Percentiles rank a stretch among this genome's conserved stretches.
Evolutionary conservation across 2,888 invertebrate species (phyloP).

Genomic region (Trichogramma evanescens): DNA sequence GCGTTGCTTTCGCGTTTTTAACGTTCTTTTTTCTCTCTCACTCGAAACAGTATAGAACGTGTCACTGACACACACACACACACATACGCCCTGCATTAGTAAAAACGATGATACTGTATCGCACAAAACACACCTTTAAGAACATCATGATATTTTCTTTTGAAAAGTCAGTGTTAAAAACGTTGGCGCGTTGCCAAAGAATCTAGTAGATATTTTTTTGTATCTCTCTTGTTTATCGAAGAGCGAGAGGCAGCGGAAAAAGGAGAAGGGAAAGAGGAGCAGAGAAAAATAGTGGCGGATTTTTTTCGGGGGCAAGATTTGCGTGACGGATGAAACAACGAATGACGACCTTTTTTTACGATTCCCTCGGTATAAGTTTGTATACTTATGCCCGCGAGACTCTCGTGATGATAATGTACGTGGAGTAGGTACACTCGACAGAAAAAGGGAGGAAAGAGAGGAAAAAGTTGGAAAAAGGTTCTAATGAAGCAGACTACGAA

Average conservation of each 20-base stretch:
- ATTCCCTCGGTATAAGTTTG: neutral
- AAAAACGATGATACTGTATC: no score
- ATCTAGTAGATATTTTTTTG: neutral
- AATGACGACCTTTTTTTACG: neutral
- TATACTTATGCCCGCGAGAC: neutral
- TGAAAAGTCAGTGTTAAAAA: neutral
- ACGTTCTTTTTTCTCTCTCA: no score
- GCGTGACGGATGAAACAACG: slow-evolving; percentile 4
- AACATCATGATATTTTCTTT: neutral
- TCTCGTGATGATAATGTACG: neutral
- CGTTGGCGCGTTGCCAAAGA: neutral
- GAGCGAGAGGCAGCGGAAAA: neutral
- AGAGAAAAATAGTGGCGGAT: neutral
- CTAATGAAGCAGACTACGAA: slow-evolving; percentile 1
- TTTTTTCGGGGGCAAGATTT: slow-evolving; percentile 4
- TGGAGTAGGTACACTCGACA: neutral
- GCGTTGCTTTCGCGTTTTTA: no score
- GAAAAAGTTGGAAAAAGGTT: neutral
- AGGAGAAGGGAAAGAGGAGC: neutral
- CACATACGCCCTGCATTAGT: no score
- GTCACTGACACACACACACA: no score
- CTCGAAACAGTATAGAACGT: no score
- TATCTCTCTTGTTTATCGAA: slow-evolving; percentile 9
- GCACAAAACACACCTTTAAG: no score
- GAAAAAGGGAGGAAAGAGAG: no score